Conservation (phyloP, 2,113 vertebrate species). For the Crypturellus undulatus region DNA sequence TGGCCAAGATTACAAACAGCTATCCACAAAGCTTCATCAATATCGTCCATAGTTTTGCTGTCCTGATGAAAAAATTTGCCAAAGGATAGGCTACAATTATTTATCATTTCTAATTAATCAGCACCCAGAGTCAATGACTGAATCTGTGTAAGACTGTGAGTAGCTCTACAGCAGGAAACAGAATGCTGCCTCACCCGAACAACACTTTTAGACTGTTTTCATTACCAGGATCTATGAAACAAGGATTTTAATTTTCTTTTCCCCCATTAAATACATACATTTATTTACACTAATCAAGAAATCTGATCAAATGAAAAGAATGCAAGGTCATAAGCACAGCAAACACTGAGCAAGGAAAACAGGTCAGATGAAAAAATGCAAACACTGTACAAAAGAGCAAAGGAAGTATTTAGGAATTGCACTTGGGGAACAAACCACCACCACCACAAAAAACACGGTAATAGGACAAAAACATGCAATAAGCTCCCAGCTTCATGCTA, state of each 20-base stretch:
- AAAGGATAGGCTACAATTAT: neutral
- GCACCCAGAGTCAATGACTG: neutral
- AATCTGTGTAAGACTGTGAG: neutral
- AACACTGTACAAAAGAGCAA: neutral
- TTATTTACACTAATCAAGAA: neutral
- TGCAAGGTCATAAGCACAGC: neutral
- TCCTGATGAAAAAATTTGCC: conserved; percentile 57
- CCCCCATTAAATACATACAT: neutral
- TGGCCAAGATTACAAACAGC: conserved; percentile 66
- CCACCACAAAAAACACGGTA: neutral
- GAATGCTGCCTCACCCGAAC: neutral
- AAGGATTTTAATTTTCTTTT: neutral
- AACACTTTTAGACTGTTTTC: neutral
- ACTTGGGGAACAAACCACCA: too few species aligned
- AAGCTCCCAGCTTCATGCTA: neutral
- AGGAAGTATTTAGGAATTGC: neutral
- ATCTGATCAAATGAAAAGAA: neutral
- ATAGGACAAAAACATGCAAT: neutral
- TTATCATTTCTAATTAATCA: neutral
- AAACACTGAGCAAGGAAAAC: neutral
- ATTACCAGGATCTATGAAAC: neutral
- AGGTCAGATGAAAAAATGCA: neutral
- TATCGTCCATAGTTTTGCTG: conserved; percentile 49
- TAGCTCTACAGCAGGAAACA: neutral
- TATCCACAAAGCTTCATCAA: conserved; percentile 72